Percentiles rank a stretch among this genome's conserved stretches.
phyloP scores from a whole-genome alignment of 2,888 invertebrate genomes.

The Dexiosoma caninum region DNA sequence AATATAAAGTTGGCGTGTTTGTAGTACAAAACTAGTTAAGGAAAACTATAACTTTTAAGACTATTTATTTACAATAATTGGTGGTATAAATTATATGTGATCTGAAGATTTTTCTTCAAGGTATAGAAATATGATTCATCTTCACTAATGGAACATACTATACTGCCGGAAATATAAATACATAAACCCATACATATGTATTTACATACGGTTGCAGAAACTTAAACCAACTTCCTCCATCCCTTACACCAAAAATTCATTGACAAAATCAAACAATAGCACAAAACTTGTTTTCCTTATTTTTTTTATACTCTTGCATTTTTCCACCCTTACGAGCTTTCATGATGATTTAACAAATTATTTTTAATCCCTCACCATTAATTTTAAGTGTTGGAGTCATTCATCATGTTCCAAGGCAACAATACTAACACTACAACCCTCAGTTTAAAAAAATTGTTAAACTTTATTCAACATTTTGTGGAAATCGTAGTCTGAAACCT shows the following conservation, averaged over 20 bases:
- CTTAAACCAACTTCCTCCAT: conserved; percentile 28
- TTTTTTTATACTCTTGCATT: background rate
- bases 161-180: conserved; percentile 44
- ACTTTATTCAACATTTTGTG: background rate
- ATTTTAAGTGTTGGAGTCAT: conserved; percentile 26
- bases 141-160: conserved; percentile 4
- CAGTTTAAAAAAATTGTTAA: background rate
- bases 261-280: conserved; percentile 38
- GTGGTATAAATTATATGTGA: too few species aligned
- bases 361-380: background rate
- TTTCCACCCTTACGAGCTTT: background rate
- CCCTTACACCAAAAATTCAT: conserved; percentile 42
- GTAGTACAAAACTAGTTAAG: too few species aligned
- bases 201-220: conserved; percentile 5
- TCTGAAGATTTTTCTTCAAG: too few species aligned
- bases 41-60: too few species aligned
- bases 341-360: background rate
- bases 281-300: conserved; percentile 10
- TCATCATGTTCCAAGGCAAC: conserved; percentile 8
- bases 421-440: conserved; percentile 30
- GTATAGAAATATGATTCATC: too few species aligned
- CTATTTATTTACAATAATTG: too few species aligned
- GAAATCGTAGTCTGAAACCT: background rate
- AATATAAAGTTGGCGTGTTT: too few species aligned
- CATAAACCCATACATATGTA: background rate